Conservation (phyloP, 1,140 invertebrate species). For the Conus ventricosus region DNA sequence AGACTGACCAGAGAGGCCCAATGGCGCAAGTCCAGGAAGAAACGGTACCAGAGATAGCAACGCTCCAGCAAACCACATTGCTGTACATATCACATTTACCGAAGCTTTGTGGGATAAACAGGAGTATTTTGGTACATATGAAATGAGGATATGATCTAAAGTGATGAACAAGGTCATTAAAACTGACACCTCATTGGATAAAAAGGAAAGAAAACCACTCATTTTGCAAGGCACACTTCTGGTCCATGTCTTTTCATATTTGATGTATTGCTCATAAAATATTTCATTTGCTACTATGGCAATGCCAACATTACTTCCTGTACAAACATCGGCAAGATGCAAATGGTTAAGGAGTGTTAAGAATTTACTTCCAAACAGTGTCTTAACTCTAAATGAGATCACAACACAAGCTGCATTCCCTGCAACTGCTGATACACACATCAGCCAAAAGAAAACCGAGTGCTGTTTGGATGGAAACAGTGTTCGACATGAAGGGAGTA, state of each 20-base stretch:
- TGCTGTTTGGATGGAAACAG: slow-evolving; percentile 39
- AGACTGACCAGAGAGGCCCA: background rate
- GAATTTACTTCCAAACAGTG: no score
- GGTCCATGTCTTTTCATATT: no score
- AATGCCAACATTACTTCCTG: no score
- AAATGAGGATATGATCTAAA: slow-evolving; percentile 47
- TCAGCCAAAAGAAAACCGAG: slow-evolving; percentile 42
- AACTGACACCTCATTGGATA: slow-evolving; percentile 52
- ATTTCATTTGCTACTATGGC: no score
- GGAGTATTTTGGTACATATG: slow-evolving; percentile 57
- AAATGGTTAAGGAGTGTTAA: slow-evolving; percentile 58
- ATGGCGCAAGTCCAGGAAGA: slow-evolving; percentile 24
- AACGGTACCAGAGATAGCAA: background rate
- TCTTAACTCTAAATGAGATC: slow-evolving; percentile 3
- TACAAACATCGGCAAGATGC: slow-evolving; percentile 55
- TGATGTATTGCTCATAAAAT: no score
- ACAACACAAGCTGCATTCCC: slow-evolving; percentile 51
- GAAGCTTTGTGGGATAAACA: background rate
- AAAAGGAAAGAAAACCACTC: no score
- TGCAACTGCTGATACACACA: slow-evolving; percentile 37
- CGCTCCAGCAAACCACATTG: background rate
- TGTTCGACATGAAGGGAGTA: slow-evolving; percentile 51
- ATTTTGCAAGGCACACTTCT: background rate
- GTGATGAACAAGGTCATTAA: slow-evolving; percentile 49
- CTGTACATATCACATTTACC: background rate